Evolutionary conservation across 2,888 invertebrate species (phyloP).

Genomic region (Ochlodes sylvanus): DNA sequence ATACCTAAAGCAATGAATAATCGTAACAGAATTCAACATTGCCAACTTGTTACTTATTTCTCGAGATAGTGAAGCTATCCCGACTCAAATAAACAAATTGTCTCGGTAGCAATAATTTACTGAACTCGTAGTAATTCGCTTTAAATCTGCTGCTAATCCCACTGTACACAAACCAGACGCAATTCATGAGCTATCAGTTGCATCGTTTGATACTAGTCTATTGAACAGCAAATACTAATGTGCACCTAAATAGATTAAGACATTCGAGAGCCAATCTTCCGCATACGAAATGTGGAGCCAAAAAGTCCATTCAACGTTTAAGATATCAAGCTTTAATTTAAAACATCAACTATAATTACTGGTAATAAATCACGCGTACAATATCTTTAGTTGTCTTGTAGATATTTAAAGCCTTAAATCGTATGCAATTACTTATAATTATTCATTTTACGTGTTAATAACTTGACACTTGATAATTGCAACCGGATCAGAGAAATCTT

Average conservation of each 20-base stretch:
- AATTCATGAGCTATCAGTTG: slow-evolving; percentile 2
- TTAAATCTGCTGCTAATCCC: slow-evolving; percentile 14
- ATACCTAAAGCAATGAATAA: no score
- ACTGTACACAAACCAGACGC: slow-evolving; percentile 27
- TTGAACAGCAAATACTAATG: not conserved
- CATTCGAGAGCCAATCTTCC: not conserved
- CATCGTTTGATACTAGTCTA: not conserved
- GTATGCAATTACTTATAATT: slow-evolving; percentile 17
- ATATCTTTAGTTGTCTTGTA: slow-evolving; percentile 4
- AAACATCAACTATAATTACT: slow-evolving; percentile 3
- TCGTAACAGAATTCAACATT: no score
- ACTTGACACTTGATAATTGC: slow-evolving; percentile 28
- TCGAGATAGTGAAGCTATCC: slow-evolving; percentile 12
- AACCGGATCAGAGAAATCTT: slow-evolving; percentile 1
- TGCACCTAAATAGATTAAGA: slow-evolving; percentile 1
- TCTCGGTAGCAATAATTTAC: slow-evolving; percentile 13
- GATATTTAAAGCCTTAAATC: slow-evolving; percentile 10
- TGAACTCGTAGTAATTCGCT: slow-evolving; percentile 10
- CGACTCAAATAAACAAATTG: slow-evolving; percentile 23
- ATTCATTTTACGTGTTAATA: slow-evolving; percentile 21
- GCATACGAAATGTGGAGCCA: not conserved
- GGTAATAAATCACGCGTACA: not conserved
- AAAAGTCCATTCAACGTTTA: not conserved
- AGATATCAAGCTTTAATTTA: not conserved
- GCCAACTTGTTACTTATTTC: not conserved